Percentiles rank a stretch among this genome's conserved stretches.
Evolutionary conservation across 2,888 invertebrate genomes (phyloP).

Genomic region (Dryobotodes eremita): DNA sequence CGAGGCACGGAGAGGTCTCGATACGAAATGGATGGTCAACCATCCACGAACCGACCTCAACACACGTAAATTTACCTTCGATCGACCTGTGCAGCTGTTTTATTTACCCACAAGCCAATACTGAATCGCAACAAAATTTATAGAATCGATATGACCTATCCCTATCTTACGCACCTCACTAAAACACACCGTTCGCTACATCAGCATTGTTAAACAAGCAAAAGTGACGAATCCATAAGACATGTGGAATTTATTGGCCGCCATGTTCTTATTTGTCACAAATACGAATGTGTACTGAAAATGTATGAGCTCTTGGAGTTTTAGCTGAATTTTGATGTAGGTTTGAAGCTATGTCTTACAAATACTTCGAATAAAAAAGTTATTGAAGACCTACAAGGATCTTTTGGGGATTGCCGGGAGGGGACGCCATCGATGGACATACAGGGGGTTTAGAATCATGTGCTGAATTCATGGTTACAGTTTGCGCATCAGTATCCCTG

Average conservation of each 20-base stretch:
- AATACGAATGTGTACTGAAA: slow-evolving; percentile 28
- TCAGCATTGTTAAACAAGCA: slow-evolving; percentile 56
- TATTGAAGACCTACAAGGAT: neutral
- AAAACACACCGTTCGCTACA: slow-evolving; percentile 23
- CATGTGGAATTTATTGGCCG: slow-evolving; percentile 27
- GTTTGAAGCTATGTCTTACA: neutral
- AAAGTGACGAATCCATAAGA: slow-evolving; percentile 45
- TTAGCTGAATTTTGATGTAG: neutral
- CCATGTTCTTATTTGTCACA: slow-evolving; percentile 23
- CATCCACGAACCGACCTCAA: too few relatives aligned
- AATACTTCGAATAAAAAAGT: neutral
- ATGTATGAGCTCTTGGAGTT: slow-evolving; percentile 13
- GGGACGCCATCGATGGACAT: neutral
- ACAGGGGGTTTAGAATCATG: too few relatives aligned
- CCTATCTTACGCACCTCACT: slow-evolving; percentile 29
- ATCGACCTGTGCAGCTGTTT: too few relatives aligned
- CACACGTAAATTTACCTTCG: too few relatives aligned
- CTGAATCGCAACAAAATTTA: neutral
- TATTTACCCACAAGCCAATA: too few relatives aligned
- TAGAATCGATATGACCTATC: slow-evolving; percentile 20
- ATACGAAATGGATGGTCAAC: too few relatives aligned
- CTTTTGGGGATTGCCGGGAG: neutral
- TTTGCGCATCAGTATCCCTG: too few relatives aligned
- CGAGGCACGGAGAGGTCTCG: too few relatives aligned
- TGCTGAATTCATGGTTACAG: too few relatives aligned